Conservation (phyloP, 2,797 vertebrate species). For the Dermochelys coriacea region DNA sequence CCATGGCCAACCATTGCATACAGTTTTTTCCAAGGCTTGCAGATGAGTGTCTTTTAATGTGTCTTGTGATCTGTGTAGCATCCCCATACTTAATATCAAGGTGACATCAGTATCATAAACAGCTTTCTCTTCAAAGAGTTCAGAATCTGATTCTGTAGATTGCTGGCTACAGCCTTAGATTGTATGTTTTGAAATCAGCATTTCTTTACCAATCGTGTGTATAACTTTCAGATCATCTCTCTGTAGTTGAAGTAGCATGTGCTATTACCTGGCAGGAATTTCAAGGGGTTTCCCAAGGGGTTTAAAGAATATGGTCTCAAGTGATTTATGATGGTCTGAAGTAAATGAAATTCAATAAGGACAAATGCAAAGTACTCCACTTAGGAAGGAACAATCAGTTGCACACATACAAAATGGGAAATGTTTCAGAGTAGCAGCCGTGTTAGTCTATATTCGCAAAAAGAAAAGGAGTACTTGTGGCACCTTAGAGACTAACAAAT, state of each 20-base stretch:
- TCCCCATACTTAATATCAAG: background rate
- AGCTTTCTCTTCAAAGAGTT: background rate
- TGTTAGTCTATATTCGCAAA: too few relatives aligned
- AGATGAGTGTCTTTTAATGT: background rate
- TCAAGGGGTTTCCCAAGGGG: background rate
- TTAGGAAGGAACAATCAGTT: too few relatives aligned
- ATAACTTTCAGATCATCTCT: background rate
- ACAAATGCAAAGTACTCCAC: too few relatives aligned
- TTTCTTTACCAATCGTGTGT: background rate
- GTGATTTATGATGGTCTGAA: background rate
- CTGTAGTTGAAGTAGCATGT: background rate
- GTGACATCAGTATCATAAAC: background rate
- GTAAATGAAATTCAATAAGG: too few relatives aligned
- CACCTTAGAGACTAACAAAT: too few relatives aligned
- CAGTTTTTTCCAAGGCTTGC: constrained; percentile 18
- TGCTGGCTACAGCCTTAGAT: background rate
- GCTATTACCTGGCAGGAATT: background rate
- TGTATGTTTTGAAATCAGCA: constrained; percentile 3
- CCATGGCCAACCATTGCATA: background rate
- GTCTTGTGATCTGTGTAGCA: background rate
- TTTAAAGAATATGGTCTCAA: background rate
- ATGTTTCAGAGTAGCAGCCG: too few relatives aligned
- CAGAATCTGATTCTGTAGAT: background rate
- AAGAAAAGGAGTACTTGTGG: too few relatives aligned
- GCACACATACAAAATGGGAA: too few relatives aligned